Conservation (phyloP, 1,140 invertebrate genomes). For the Hestina assimilis region DNA sequence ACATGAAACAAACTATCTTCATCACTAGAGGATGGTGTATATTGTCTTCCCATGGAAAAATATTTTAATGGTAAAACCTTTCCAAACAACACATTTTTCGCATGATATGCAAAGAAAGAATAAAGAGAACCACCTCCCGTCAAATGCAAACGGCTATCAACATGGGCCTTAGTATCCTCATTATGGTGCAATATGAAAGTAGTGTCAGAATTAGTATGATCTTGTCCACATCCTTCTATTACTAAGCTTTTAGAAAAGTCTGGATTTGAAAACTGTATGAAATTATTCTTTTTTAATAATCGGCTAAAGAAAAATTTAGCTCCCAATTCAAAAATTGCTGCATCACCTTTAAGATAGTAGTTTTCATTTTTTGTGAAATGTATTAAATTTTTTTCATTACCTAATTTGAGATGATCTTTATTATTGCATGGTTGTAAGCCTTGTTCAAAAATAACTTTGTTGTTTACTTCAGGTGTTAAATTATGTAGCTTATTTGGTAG, state of each 20-base stretch:
- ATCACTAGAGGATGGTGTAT: conserved; percentile 71
- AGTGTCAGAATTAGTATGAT: conserved; percentile 76
- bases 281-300: conserved; percentile 71
- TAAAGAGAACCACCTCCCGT: conserved; percentile 81
- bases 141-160: conserved; percentile 80
- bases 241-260: conserved; percentile 84
- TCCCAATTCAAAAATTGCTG: conserved; percentile 82
- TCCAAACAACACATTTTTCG: conserved; percentile 79
- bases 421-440: conserved; percentile 47
- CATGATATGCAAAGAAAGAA: conserved; percentile 82
- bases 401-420: conserved; percentile 80
- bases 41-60: conserved; percentile 81
- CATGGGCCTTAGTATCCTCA: conserved; percentile 68
- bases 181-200: conserved; percentile 80
- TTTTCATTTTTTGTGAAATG: conserved; percentile 79
- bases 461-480: conserved; percentile 76
- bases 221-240: conserved; percentile 82
- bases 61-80: conserved; percentile 81
- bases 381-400: conserved; percentile 74
- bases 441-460: conserved; percentile 71
- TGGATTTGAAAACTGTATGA: conserved; percentile 80
- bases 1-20: conserved; percentile 79
- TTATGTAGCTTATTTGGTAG: conserved; percentile 83
- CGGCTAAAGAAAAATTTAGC: conserved; percentile 78
- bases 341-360: conserved; percentile 82